Percentiles rank a stretch among this genome's conserved stretches.
Evolutionary conservation across 2,888 invertebrate species (phyloP).

Genomic region (Zelleria hepariella): DNA sequence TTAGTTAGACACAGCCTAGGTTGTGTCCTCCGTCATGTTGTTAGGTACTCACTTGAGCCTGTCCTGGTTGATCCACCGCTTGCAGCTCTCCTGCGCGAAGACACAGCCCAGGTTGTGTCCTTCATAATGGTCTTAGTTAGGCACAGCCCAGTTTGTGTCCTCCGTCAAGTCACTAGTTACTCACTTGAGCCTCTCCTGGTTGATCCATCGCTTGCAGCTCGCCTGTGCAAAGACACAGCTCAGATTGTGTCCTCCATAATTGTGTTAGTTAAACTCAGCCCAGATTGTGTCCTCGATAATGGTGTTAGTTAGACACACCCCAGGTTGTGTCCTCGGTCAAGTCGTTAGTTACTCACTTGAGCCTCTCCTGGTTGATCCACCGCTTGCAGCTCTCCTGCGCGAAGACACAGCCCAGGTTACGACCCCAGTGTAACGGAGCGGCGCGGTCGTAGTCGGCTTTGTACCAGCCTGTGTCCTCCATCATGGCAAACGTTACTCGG

Average conservation of each 20-base stretch:
- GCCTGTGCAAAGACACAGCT: conserved; percentile 96
- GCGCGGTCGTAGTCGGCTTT: conserved; percentile 91
- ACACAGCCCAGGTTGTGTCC: conserved; percentile 92
- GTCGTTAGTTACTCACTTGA: conserved; percentile 59
- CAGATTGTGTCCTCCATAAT: conserved; percentile 91
- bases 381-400: conserved; percentile 95
- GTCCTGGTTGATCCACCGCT: conserved; percentile 92
- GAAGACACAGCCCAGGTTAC: conserved; percentile 92
- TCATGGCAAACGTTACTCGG: conserved; percentile 91
- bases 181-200: conserved; percentile 84
- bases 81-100: conserved; percentile 95
- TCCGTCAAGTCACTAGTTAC: conserved; percentile 97
- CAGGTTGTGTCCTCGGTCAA: too few species aligned
- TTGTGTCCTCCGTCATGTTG: too few species aligned
- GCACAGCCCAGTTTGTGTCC: conserved; percentile 95
- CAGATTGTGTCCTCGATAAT: conserved; percentile 96
- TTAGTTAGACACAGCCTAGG: conserved; percentile 90
- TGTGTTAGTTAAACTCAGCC: conserved; percentile 89
- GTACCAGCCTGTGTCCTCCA: conserved; percentile 99
- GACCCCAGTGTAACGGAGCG: conserved; percentile 91
- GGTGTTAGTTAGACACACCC: too few species aligned
- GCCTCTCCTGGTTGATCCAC: conserved; percentile 89
- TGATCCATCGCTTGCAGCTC: conserved; percentile 98
- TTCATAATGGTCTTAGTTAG: conserved; percentile 93
- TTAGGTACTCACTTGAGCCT: conserved; percentile 77